Conservation (phyloP, 2,113 vertebrate species). For the Lamprologus speciosus region DNA sequence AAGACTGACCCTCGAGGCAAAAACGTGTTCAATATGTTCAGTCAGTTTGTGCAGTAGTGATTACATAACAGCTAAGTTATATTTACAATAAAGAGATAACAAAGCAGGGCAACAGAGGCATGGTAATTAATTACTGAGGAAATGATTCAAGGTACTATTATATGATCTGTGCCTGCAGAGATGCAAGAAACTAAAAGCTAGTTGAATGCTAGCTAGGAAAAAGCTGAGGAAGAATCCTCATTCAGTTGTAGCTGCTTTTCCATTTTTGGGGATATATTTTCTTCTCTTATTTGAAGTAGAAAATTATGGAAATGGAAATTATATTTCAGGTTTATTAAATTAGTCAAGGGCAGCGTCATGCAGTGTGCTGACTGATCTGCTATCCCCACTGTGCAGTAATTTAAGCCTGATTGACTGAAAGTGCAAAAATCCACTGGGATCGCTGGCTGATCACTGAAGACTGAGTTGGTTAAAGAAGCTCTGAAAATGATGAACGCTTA, state of each 20-base stretch:
- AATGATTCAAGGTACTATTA: background rate
- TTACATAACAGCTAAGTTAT: background rate
- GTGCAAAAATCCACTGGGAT: background rate
- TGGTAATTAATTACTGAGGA: background rate
- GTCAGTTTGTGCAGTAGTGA: background rate
- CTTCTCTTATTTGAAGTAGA: background rate
- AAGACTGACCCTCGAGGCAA: background rate
- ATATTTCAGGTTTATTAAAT: background rate
- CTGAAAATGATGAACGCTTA: background rate
- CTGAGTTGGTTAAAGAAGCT: background rate
- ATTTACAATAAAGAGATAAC: background rate
- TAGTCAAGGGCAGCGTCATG: background rate
- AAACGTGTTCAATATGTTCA: background rate
- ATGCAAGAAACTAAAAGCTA: background rate
- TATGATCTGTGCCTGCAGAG: background rate
- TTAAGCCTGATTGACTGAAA: constrained; percentile 18
- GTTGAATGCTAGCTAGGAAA: background rate
- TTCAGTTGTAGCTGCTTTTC: background rate
- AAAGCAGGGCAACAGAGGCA: background rate
- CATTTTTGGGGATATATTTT: background rate
- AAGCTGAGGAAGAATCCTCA: background rate
- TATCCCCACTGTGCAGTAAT: background rate
- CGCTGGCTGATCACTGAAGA: background rate
- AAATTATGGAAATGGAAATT: background rate
- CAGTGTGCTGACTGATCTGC: background rate